Percentiles rank a stretch among this genome's conserved stretches.
These are phyloP conservation scores for Nyctalus aviator DNA, from an alignment of 2,797 vertebrate species.

Conservation along the genomic window DNA sequence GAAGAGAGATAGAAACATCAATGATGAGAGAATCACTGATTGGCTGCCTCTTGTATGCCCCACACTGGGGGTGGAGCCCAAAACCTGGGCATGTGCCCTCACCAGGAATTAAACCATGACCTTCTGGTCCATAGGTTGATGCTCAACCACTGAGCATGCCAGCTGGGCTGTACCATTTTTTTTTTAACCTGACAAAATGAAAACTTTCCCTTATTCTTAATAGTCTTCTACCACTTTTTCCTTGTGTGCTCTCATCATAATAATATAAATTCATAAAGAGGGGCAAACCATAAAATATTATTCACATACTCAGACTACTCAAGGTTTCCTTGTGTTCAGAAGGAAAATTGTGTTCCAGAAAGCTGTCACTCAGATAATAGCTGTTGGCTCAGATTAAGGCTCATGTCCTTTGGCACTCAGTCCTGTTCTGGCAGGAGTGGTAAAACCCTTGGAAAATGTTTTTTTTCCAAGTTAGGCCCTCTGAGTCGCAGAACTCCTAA, in stretches of 20 bases:
- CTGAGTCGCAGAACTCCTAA: constrained; percentile 27
- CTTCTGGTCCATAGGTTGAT: too few species aligned
- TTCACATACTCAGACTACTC: background rate
- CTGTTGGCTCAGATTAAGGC: constrained; percentile 48
- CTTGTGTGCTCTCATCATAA: background rate
- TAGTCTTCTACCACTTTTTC: background rate
- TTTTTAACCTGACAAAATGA: constrained; percentile 28
- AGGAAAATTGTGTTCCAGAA: constrained; percentile 53
- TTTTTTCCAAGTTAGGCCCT: constrained; percentile 68
- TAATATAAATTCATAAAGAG: constrained; percentile 38
- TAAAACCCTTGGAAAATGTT: constrained; percentile 58
- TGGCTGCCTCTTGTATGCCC: too few species aligned
- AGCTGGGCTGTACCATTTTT: background rate
- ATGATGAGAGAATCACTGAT: too few species aligned
- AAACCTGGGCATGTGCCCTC: too few species aligned
- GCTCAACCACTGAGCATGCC: too few species aligned
- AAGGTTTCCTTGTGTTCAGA: constrained; percentile 48
- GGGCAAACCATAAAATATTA: background rate
- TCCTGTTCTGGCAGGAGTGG: background rate
- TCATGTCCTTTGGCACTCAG: constrained; percentile 37
- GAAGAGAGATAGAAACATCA: too few species aligned
- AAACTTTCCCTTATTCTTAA: constrained; percentile 27
- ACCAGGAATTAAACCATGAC: too few species aligned
- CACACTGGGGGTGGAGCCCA: too few species aligned
- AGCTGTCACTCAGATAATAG: constrained; percentile 24